Base-by-base conservation (phyloP, 2,888 invertebrate species). In the Podotricha telesiphe region DNA sequence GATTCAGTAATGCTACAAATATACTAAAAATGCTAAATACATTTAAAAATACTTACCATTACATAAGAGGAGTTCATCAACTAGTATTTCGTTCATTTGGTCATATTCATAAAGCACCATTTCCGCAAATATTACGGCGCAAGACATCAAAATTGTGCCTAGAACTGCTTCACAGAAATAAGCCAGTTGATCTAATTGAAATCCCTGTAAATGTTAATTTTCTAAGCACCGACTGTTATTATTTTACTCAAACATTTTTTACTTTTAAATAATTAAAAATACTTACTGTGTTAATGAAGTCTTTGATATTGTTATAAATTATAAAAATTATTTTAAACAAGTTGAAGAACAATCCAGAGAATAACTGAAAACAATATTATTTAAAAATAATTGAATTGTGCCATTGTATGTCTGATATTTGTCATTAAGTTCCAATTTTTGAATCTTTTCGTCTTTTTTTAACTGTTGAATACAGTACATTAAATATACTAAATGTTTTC, bases 151-250 rank as follows among this genome's bases (percentile, higher is more conserved):
- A 2, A 19, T 50, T 11, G 48, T 37, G 4, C 62, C 62, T 13
- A 37, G 19, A 19, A 50, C 20, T 19, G 62, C 62, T 50, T 63
- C 62, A 37, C 17, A 50, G 37, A 63, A 63, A 40, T 50, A 34
- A 13, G 37, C 20, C 19, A 63, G 0, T 37, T 63, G 62, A 48
- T 37, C 34, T n/a, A 20, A 5, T 20, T 63, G 62, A 50, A 48
- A 63, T 63, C 62, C 62, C 62, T 63, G 10, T 55, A 63, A 50
- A 20, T 37, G 20, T 48, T 28, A 13, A 37, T 17, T 13, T 53
- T 17, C 2, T 17, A 53, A 53, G 28, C 8, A 34, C 34, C 34
- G 2, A 11, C 6, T 11, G 17, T 37, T 1, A 2, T 37, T 17
- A 11, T 0, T 37, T 55, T 6, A n/a, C 17, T 11, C 6, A 55